These are phyloP conservation scores for Potamilus streckersoni DNA, from an alignment of 1,140 invertebrate species.

Conservation along the genomic window DNA sequence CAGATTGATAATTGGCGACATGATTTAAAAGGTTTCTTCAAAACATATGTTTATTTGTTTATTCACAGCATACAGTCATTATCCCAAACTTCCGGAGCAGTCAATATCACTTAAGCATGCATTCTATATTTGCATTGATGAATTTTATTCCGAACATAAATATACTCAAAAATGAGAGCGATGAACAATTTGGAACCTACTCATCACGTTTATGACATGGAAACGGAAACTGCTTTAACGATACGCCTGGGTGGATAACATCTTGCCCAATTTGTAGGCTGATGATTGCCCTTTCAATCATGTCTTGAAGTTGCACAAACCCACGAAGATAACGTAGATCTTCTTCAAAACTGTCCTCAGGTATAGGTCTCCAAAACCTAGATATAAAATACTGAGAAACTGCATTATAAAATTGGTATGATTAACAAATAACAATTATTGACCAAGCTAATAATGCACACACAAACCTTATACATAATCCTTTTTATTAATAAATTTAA, in stretches of 20 bases:
- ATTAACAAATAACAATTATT: no score
- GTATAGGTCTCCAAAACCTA: conserved; percentile 66
- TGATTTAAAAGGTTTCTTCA: no score
- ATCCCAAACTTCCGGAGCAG: neutral
- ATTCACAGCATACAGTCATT: neutral
- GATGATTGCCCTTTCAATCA: conserved; percentile 67
- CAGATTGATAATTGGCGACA: no score
- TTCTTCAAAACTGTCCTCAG: conserved; percentile 65
- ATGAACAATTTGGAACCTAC: conserved; percentile 45
- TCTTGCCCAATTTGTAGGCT: conserved; percentile 28
- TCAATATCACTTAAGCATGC: neutral
- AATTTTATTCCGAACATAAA: conserved; percentile 1
- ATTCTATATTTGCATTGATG: neutral
- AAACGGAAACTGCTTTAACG: conserved; percentile 67
- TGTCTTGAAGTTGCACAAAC: conserved; percentile 69
- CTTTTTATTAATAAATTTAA: no score
- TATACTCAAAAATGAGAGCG: neutral
- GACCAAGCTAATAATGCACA: no score
- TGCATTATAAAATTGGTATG: no score
- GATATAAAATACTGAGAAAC: no score
- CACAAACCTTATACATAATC: no score
- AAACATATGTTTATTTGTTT: no score
- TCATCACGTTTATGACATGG: conserved; percentile 66
- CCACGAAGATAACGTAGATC: conserved; percentile 69
- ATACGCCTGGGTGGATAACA: conserved; percentile 29